phyloP scores from a whole-genome alignment of 2,888 invertebrate species.

The Conchocele bisecta region DNA sequence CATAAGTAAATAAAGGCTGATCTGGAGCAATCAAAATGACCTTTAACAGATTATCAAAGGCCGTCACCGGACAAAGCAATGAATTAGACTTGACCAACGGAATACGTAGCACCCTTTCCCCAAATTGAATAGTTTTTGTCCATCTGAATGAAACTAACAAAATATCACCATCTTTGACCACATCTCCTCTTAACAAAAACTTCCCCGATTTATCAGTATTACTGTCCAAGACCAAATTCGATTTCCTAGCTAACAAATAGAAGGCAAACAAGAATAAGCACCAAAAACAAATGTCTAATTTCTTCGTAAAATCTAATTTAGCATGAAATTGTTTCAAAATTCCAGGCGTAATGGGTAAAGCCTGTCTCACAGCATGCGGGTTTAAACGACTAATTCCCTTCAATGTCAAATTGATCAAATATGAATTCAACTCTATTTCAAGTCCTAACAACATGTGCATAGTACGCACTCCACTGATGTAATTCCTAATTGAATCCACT shows the following conservation, averaged over 20 bases:
- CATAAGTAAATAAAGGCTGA: conserved; percentile 1
- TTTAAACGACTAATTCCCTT: conserved; percentile 1
- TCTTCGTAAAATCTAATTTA: neutral
- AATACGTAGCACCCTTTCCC: conserved; percentile 2
- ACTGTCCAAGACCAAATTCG: conserved; percentile 3
- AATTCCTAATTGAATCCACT: conserved; percentile 4
- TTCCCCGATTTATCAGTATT: neutral
- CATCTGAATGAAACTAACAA: conserved; percentile 6
- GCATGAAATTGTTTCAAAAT: neutral
- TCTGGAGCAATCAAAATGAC: neutral
- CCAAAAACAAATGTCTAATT: neutral
- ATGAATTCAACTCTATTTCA: neutral
- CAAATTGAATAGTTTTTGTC: conserved; percentile 22
- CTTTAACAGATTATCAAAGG: conserved; percentile 2
- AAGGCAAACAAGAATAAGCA: conserved; percentile 26
- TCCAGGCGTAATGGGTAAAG: conserved; percentile 3
- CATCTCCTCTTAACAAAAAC: neutral
- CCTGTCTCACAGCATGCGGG: conserved; percentile 6
- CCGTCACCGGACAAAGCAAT: conserved; percentile 9
- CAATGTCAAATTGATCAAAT: conserved; percentile 5
- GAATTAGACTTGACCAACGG: conserved; percentile 7
- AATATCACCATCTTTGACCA: neutral
- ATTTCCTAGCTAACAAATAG: conserved; percentile 8
- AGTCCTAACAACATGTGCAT: conserved; percentile 9
- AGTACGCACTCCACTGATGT: conserved; percentile 6